Conservation (phyloP, 2,797 vertebrate species). For the Semaprochilodus insignis region DNA sequence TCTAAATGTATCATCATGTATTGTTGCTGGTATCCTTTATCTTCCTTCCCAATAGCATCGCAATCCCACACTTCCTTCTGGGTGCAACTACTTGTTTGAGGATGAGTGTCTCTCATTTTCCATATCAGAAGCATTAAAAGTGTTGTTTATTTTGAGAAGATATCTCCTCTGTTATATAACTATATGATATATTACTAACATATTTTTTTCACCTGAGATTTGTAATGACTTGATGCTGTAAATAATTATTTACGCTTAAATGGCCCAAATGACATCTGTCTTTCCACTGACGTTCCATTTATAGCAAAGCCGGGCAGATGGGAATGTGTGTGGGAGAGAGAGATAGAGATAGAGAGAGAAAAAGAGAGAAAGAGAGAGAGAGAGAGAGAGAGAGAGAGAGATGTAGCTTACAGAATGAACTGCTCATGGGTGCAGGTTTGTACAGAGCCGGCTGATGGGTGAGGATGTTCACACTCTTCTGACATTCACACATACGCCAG, state of each 20-base stretch:
- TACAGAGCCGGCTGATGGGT: constrained; percentile 3
- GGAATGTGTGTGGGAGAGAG: constrained; percentile 10
- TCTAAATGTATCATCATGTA: too few relatives aligned
- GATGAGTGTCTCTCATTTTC: too few relatives aligned
- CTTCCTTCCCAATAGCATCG: too few relatives aligned
- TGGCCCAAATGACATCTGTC: background rate
- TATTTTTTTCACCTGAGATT: background rate
- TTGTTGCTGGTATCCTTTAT: too few relatives aligned
- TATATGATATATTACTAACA: background rate
- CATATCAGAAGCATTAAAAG: too few relatives aligned
- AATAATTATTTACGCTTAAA: background rate
- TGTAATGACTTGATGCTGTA: background rate
- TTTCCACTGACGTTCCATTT: background rate
- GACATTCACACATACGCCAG: constrained; percentile 12
- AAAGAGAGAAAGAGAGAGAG: background rate
- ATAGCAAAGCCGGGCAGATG: constrained; percentile 7
- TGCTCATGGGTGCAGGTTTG: background rate
- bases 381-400: constrained; percentile 16
- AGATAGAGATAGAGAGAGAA: background rate
- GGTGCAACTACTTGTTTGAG: too few relatives aligned
- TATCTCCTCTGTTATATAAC: too few relatives aligned
- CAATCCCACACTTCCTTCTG: too few relatives aligned
- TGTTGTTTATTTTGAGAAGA: too few relatives aligned
- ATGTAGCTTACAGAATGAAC: constrained; percentile 6
- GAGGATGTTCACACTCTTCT: constrained; percentile 27